phyloP scores from a whole-genome alignment of 2,888 invertebrate genomes.

The Malacosoma neustria region DNA sequence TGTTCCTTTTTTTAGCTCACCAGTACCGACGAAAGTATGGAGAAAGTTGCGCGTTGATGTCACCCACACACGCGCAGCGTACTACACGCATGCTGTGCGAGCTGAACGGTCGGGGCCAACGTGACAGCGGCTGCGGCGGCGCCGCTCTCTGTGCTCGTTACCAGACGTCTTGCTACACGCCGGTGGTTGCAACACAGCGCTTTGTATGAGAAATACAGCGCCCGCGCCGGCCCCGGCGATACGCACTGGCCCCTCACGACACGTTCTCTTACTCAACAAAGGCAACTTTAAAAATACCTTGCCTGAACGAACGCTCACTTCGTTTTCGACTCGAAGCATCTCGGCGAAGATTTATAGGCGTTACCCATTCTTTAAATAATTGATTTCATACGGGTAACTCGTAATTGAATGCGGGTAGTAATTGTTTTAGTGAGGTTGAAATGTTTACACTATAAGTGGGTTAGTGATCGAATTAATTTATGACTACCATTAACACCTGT shows the following conservation, averaged over 20 bases:
- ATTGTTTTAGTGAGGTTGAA: constrained; percentile 20
- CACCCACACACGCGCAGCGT: constrained; percentile 64
- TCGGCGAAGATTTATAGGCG: constrained; percentile 13
- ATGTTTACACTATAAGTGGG: constrained; percentile 14
- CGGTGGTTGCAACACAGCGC: constrained; percentile 48
- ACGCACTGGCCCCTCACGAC: constrained; percentile 59
- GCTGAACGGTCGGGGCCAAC: constrained; percentile 18
- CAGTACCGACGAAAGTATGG: constrained; percentile 71
- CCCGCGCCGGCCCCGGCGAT: constrained; percentile 38
- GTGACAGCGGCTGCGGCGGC: constrained; percentile 26
- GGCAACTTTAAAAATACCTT: constrained; percentile 27
- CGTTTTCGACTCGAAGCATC: constrained; percentile 15
- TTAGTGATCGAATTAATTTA: constrained; percentile 21
- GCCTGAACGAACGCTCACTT: constrained; percentile 16
- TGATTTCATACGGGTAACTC: constrained; percentile 47
- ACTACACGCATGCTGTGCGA: constrained; percentile 40
- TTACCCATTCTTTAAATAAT: constrained; percentile 38
- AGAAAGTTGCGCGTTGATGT: constrained; percentile 73
- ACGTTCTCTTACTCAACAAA: constrained; percentile 66
- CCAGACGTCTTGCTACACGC: constrained; percentile 49
- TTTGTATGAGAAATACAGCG: constrained; percentile 54
- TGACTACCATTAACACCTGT: constrained; percentile 39
- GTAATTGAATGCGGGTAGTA: constrained; percentile 49
- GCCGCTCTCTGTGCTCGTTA: constrained; percentile 53
- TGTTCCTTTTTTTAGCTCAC: constrained; percentile 65